Evolutionary conservation across 1,140 invertebrate species (phyloP), one percentile per base, ranked within the genome.

Genomic region (Prorops nasuta): DNA sequence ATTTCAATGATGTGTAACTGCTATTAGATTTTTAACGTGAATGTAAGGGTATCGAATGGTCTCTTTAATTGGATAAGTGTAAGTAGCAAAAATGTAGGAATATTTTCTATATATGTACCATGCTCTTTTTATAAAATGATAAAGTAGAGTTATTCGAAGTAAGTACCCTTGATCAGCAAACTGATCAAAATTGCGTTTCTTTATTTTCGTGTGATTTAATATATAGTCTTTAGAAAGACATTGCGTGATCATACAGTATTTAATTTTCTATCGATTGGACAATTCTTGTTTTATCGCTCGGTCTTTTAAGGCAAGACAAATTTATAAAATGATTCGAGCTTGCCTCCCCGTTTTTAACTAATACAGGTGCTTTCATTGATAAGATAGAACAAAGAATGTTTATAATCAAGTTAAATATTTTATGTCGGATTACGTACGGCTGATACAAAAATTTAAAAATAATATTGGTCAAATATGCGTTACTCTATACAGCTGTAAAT

Each of bases 21-120:
- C 7, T 21, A 34, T 34, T 52, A 42, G 40, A 15, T 35, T 49
- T 44, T 6, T 37, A 54, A 45, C 22, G 3, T 21, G 32, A 53
- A 49, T 49, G 28, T 32, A 38, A 44, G 44, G 18, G 6, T 42
- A 47, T 44, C 35, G 34, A 46, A 20, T 54, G 37, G 17, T 17
- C 31, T 47, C 14, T 44, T 31, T 47, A 16, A 49, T 48, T 49
- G 28, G 24, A 32, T 38, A 22, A 24, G 38, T 50, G 50, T 62
- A 59, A 54, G 58, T 69, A 63, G 57, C 49, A 60, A 56, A 59
- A 56, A 55, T 62, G 46, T 66, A 61, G 53, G 63, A 50, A 70
- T 68, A 65, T 66, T 72, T 72, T 70, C 59, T 67, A 66, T 61
- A n/a, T n/a, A 58, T 63, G 54, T 58, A 58, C 52, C 49, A 37